Base-by-base conservation (phyloP, 2,888 invertebrate species). In the Dicranocentrus wangi region DNA sequence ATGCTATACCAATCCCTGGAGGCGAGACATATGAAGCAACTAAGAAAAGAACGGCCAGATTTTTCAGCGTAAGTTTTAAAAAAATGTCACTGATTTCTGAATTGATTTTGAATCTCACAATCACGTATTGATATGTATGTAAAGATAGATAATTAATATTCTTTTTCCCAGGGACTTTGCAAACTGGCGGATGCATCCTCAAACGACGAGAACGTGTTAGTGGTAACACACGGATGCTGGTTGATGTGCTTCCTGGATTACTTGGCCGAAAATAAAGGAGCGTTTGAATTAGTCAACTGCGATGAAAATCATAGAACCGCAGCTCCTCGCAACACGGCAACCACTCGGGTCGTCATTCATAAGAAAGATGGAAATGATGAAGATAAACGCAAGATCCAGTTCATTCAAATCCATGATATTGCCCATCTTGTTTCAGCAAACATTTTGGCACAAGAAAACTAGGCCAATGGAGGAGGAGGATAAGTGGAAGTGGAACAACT, bases 221-320 rank as follows among this genome's bases (percentile, higher is more conserved):
- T 85, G 17, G 85, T 86, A 1, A 80, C 84, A 1, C 86, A 86
- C 58, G 85, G 85, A 2, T 81, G 72, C 5, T 86, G 85, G 85
- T 72, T 86, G 10, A 75, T 82, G 51, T 83, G 81, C n/a, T 73
- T 86, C 3, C 15, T 86, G 3, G 86, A 86, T 69, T 80, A 69
- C 19, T 60, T 86, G 15, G 25, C 61, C 10, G 69, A 61, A 13
- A 81, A 70, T 25, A 7, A 17, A 19, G 25, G 27, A 8, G n/a
- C 47, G 15, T 85, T 82, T 53, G 51, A 80, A 23, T 23, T 84
- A 23, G 72, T 66, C 17, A 82, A 83, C 42, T 80, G 82, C 19
- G 53, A 78, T 8, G 79, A 82, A 51, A 32, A 73, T 13, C 51
- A 63, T n/a, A 61, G 51, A 15, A 65, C 55, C n/a, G 51, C 69